These are phyloP conservation scores for Archips xylosteana DNA, from an alignment of 2,888 invertebrate species.

Conservation along the genomic window DNA sequence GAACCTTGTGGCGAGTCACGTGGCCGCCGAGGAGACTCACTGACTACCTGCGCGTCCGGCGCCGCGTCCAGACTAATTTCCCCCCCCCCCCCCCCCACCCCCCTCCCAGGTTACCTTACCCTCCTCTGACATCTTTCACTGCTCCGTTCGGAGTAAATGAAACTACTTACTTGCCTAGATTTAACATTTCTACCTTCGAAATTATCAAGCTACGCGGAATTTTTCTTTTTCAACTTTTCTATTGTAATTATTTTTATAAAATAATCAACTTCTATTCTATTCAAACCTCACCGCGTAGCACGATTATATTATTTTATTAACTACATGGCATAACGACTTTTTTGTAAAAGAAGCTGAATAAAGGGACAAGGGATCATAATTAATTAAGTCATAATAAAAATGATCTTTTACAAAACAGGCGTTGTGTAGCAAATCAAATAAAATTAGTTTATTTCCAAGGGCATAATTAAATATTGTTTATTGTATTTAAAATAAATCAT, in stretches of 20 bases:
- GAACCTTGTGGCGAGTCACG: constrained; percentile 89
- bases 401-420: constrained; percentile 18
- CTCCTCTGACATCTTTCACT: background rate
- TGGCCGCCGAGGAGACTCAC: constrained; percentile 87
- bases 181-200: background rate
- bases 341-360: constrained; percentile 47
- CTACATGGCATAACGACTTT: constrained; percentile 49
- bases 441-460: background rate
- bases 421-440: constrained; percentile 3
- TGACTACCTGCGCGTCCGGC: constrained; percentile 56
- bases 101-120: background rate
- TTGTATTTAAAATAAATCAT: constrained; percentile 21
- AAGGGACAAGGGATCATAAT: constrained; percentile 29
- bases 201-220: background rate
- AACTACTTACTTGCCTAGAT: background rate
- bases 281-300: background rate
- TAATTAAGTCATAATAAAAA: constrained; percentile 28
- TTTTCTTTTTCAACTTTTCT: background rate
- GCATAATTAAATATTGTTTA: constrained; percentile 28
- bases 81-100: background rate
- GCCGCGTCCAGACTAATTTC: constrained; percentile 33
- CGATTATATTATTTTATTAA: background rate
- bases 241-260: background rate
- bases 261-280: background rate
- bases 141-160: background rate